Conservation (phyloP, 1,140 invertebrate species). For the Xylocopa sonorina region DNA sequence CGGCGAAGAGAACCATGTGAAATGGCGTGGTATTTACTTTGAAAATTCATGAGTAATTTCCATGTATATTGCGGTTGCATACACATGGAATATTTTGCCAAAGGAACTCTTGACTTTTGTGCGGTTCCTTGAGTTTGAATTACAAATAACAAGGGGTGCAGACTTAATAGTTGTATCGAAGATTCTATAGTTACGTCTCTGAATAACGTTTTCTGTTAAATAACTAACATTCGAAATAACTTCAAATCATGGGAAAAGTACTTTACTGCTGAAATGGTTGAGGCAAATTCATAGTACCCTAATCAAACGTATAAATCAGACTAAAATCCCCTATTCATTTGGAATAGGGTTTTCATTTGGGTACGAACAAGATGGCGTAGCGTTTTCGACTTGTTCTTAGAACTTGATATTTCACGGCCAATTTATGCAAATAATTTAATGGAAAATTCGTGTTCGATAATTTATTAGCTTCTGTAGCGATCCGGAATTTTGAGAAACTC, state of each 20-base stretch:
- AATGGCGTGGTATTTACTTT: neutral
- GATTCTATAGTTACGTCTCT: neutral
- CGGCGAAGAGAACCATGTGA: neutral
- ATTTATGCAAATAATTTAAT: constrained; percentile 40
- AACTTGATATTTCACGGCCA: constrained; percentile 9
- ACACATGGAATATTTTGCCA: neutral
- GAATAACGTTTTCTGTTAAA: neutral
- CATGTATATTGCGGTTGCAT: constrained; percentile 3
- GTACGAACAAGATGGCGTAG: neutral
- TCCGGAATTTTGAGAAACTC: constrained; percentile 8
- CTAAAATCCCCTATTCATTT: neutral
- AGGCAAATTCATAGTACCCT: neutral
- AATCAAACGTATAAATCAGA: neutral
- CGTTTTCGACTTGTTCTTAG: neutral
- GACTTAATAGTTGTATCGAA: neutral
- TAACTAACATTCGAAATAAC: no score
- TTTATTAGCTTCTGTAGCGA: constrained; percentile 13
- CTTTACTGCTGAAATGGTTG: neutral
- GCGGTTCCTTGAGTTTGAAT: neutral
- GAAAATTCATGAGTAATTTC: constrained; percentile 15
- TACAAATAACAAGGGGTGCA: neutral
- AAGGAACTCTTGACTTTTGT: neutral
- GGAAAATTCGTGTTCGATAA: constrained; percentile 38
- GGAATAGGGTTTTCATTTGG: constrained; percentile 8
- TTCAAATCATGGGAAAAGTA: neutral